A percentile compares a stretch with the other conserved stretches of the same genome.
Evolutionary conservation across 1,140 invertebrate genomes (phyloP).

Genomic region (Andrena cerasifolii): DNA sequence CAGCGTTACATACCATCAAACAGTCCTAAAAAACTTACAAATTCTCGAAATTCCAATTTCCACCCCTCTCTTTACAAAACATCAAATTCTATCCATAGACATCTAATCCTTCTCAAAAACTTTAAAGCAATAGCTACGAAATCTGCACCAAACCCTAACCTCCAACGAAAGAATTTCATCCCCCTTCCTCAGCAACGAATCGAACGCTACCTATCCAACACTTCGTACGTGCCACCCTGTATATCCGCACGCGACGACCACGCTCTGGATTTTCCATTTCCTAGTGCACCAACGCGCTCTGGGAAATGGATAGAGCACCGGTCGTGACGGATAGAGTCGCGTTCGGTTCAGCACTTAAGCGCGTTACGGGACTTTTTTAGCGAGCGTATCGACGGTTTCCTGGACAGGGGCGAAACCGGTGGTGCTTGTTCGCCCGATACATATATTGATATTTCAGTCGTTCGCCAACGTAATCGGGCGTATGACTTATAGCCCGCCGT

Average conservation of each 20-base stretch:
- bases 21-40: too few relatives aligned
- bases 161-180: too few relatives aligned
- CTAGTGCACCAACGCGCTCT: neutral
- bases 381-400: slow-evolving; percentile 17
- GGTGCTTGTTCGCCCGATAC: slow-evolving; percentile 18
- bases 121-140: too few relatives aligned
- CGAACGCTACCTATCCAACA: too few relatives aligned
- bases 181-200: too few relatives aligned
- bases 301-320: slow-evolving; percentile 4
- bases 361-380: slow-evolving; percentile 9
- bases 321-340: slow-evolving; percentile 14
- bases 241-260: neutral
- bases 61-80: too few relatives aligned
- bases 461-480: slow-evolving; percentile 20
- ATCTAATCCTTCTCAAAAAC: too few relatives aligned
- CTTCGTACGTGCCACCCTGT: neutral
- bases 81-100: too few relatives aligned
- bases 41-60: too few relatives aligned
- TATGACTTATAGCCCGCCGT: slow-evolving; percentile 30
- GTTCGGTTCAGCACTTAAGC: neutral
- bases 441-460: slow-evolving; percentile 35
- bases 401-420: slow-evolving; percentile 39
- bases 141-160: too few relatives aligned
- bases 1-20: too few relatives aligned
- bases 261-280: slow-evolving; percentile 6